Conservation (phyloP, 2,888 invertebrate genomes). For the Polietes domitor region DNA sequence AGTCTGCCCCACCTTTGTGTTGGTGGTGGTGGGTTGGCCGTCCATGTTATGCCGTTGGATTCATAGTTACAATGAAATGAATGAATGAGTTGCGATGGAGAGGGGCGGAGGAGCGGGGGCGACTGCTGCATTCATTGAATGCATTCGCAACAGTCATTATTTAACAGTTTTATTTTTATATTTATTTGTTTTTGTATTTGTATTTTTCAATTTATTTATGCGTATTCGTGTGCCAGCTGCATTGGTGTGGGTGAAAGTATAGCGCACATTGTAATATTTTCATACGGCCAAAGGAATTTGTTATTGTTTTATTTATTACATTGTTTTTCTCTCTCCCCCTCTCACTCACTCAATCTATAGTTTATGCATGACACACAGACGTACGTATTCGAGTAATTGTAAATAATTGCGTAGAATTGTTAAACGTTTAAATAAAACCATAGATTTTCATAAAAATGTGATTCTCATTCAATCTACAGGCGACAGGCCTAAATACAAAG, state of each 20-base stretch:
- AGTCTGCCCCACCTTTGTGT: neutral
- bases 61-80: conserved; percentile 8
- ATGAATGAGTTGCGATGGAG: neutral
- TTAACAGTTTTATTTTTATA: conserved; percentile 6
- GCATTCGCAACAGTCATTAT: conserved; percentile 56
- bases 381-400: neutral
- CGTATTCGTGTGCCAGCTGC: neutral
- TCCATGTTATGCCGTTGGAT: neutral
- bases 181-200: too few species aligned
- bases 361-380: neutral
- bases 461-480: too few species aligned
- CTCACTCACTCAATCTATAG: neutral
- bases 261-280: conserved; percentile 8
- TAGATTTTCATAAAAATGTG: neutral
- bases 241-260: neutral
- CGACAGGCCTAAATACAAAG: too few species aligned
- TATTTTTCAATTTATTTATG: conserved; percentile 5
- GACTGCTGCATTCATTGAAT: conserved; percentile 42
- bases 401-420: conserved; percentile 18
- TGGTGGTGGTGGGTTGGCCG: neutral
- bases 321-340: too few species aligned
- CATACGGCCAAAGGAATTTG: neutral
- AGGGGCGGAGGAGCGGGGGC: neutral
- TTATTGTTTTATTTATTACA: conserved; percentile 9
- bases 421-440: neutral